phyloP scores from a whole-genome alignment of 2,888 invertebrate species.

The Lasioglossum leucozonium region DNA sequence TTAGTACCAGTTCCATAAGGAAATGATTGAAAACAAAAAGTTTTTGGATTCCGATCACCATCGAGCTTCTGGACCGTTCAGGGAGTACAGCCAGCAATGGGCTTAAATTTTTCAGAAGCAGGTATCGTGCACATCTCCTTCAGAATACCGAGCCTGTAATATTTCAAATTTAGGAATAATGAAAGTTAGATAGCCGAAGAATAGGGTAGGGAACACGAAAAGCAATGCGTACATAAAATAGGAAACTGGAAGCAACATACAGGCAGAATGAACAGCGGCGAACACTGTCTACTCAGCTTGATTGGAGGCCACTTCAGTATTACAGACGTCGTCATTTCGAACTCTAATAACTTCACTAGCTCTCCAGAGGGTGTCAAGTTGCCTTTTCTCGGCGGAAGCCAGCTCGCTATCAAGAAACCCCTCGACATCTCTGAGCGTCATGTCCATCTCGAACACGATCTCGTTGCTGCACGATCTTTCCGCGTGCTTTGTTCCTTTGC shows the following conservation, averaged over 20 bases:
- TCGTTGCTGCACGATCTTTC: conserved; percentile 52
- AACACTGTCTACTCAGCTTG: conserved; percentile 49
- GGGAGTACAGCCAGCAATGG: background rate
- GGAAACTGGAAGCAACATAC: conserved; percentile 13
- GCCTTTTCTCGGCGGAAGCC: conserved; percentile 25
- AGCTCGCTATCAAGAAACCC: conserved; percentile 55
- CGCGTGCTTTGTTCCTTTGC: conserved; percentile 18
- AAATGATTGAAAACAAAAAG: background rate
- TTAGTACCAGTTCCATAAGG: too few relatives aligned
- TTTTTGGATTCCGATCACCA: too few relatives aligned
- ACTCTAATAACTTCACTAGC: conserved; percentile 33
- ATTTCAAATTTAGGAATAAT: background rate
- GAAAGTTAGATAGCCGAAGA: background rate
- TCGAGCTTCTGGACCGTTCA: background rate
- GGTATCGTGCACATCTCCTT: too few relatives aligned
- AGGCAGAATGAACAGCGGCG: conserved; percentile 7
- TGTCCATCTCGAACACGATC: conserved; percentile 75
- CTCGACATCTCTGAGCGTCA: conserved; percentile 69
- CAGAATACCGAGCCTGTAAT: background rate
- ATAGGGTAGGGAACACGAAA: background rate
- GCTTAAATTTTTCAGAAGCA: too few relatives aligned
- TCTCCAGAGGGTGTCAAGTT: conserved; percentile 53
- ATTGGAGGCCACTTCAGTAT: conserved; percentile 46
- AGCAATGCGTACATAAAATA: background rate
- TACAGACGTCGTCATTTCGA: conserved; percentile 50